Conservation (phyloP, 2,888 invertebrate genomes). For the Sabellastarte sp. region DNA sequence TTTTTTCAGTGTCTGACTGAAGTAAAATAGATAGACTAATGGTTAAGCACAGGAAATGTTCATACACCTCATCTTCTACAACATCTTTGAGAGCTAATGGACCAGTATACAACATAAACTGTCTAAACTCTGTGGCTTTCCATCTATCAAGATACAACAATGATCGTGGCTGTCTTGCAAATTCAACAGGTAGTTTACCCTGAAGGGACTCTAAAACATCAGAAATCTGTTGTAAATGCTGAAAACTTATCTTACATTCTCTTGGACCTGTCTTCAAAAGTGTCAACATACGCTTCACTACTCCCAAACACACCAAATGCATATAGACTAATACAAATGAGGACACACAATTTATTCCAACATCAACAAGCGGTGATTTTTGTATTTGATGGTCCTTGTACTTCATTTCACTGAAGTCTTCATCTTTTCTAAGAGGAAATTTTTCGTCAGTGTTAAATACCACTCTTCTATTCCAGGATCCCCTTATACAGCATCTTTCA, state of each 20-base stretch:
- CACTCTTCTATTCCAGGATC: conserved; percentile 5
- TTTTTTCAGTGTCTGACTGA: not conserved
- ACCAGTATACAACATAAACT: conserved; percentile 40
- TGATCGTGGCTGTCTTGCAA: conserved; percentile 37
- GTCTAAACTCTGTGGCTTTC: conserved; percentile 45
- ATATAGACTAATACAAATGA: conserved; percentile 29
- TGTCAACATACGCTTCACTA: conserved; percentile 37
- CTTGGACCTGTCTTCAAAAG: not conserved
- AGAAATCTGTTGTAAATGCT: not conserved
- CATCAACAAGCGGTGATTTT: conserved; percentile 17
- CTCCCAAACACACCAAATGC: conserved; percentile 50
- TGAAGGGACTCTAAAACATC: not conserved
- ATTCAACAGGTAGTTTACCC: conserved; percentile 32
- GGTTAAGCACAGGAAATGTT: not conserved
- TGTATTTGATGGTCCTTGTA: conserved; percentile 16
- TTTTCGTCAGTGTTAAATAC: conserved; percentile 7
- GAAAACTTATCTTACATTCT: not conserved
- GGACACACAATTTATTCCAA: conserved; percentile 13
- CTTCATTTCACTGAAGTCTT: not conserved
- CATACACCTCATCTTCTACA: not conserved
- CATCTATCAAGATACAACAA: conserved; percentile 37
- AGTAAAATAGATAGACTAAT: not conserved
- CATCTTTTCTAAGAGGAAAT: conserved; percentile 16
- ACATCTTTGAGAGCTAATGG: conserved; percentile 10
- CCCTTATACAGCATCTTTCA: conserved; percentile 13